Base-by-base conservation (phyloP, 1,140 invertebrate species). In the Epicauta chinensis region DNA sequence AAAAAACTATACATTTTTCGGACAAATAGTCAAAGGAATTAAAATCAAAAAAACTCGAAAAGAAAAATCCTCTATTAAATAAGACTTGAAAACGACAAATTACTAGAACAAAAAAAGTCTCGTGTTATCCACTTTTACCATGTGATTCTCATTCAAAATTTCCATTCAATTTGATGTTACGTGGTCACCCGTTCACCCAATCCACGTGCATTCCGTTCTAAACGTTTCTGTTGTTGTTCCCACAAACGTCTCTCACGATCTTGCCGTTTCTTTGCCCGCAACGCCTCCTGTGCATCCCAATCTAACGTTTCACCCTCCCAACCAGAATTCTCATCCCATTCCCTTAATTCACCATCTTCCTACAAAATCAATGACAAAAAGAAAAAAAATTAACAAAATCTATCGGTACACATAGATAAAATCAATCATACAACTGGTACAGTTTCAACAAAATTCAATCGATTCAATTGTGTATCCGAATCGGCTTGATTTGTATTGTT, bases 291-390 rank as follows among this genome's bases (percentile, higher is more conserved):
- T 47, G 76, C 71, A 13, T 70, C 70, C 39, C 70, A 69, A 59
- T 77, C 76, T 7, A 67, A 55, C 0, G 72, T 69, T 53, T 75
- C 69, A 40, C 71, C 71, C 54, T 76, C 76, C 76, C 76, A 77
- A n/a, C 73, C 68, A 16, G 59, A 39, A 56, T 71, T 75, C 17
- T 77, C 76, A 47, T 77, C 73, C 75, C 76, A 77, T 60, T 76
- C 74, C 36, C 58, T 67, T 9, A 62, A 52, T 41, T 65, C 53
- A 3, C 49, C 39, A 17, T 13, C n/a, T 15, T 34, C 30, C 46
- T 49, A 16, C 30, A 51, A 51, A 41, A 29, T 12, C 12, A 38
- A 41, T 35, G 1, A 43, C 2, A 34, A 16, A 12, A 7, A 6
- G 0, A 16, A 13, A 31, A 14, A 31, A 7, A 10, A 39, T 39